Conservation (phyloP, 2,797 vertebrate species). For the Clarias laeviceps region DNA sequence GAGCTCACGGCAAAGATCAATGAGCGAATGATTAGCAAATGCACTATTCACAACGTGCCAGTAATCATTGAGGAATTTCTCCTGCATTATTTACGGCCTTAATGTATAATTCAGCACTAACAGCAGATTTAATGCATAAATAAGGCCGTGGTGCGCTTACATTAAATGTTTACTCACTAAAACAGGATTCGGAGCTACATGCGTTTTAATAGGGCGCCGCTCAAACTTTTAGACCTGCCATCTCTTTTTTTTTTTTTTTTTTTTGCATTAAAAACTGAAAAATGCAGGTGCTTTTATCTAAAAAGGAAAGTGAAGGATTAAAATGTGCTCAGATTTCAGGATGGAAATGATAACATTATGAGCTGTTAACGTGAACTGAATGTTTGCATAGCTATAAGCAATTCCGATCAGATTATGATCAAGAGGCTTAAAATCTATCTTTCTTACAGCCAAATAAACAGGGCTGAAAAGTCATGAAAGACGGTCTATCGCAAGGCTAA, state of each 20-base stretch:
- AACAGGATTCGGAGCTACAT: conserved; percentile 67
- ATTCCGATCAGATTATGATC: background rate
- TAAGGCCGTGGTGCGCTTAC: conserved; percentile 78
- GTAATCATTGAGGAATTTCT: conserved; percentile 79
- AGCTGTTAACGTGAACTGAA: background rate
- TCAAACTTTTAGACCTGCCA: conserved; percentile 57
- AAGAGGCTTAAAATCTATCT: background rate
- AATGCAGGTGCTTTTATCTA: conserved; percentile 2
- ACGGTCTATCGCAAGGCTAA: background rate
- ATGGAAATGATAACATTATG: background rate
- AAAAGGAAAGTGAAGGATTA: background rate
- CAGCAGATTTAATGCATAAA: conserved; percentile 85
- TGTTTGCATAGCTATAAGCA: background rate
- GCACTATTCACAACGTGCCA: conserved; percentile 73
- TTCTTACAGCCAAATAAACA: background rate
- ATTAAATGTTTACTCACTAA: conserved; percentile 80
- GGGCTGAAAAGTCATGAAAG: background rate
- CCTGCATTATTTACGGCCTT: conserved; percentile 79
- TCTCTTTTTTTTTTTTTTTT: conserved; percentile 43
- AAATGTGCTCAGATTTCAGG: background rate
- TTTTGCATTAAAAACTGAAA: conserved; percentile 33
- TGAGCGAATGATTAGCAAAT: conserved; percentile 80
- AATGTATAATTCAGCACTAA: conserved; percentile 83
- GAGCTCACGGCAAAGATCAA: conserved; percentile 74
- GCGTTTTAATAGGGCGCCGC: conserved; percentile 51